Evolutionary conservation across 2,888 invertebrate genomes (phyloP).

Genomic region (Pheosia tremula): DNA sequence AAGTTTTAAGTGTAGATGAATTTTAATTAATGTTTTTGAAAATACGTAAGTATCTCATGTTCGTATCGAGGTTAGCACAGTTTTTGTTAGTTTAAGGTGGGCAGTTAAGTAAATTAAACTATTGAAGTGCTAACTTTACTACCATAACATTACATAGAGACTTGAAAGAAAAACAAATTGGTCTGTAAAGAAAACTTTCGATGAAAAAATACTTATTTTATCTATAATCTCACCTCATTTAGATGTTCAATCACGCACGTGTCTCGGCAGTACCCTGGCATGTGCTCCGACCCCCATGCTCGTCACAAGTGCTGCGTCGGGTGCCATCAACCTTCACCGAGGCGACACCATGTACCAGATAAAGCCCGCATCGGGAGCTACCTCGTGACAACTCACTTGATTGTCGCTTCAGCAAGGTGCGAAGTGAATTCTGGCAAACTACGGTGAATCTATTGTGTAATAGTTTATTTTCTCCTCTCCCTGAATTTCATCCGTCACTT

Average conservation of each 20-base stretch:
- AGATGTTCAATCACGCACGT: not conserved
- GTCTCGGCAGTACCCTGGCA: not conserved
- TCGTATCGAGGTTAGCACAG: too few species aligned
- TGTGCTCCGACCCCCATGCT: conserved; percentile 1
- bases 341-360: conserved; percentile 52
- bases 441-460: not conserved
- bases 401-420: conserved; percentile 21
- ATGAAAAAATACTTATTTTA: not conserved
- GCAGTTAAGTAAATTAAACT: too few species aligned
- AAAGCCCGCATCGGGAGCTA: conserved; percentile 68
- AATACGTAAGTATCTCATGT: too few species aligned
- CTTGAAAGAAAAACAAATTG: too few species aligned
- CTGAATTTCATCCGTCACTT: too few species aligned
- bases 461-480: not conserved
- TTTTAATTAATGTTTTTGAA: not conserved
- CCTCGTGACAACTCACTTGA: conserved; percentile 27
- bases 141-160: too few species aligned
- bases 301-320: not conserved
- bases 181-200: too few species aligned
- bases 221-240: not conserved
- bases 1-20: not conserved
- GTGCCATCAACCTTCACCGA: conserved; percentile 4
- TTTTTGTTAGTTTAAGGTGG: too few species aligned
- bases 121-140: too few species aligned
- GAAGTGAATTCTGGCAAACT: not conserved